Evolutionary conservation across 92 coral and sea anemone genomes (phyloP).

Genomic region (Porites divaricata): DNA sequence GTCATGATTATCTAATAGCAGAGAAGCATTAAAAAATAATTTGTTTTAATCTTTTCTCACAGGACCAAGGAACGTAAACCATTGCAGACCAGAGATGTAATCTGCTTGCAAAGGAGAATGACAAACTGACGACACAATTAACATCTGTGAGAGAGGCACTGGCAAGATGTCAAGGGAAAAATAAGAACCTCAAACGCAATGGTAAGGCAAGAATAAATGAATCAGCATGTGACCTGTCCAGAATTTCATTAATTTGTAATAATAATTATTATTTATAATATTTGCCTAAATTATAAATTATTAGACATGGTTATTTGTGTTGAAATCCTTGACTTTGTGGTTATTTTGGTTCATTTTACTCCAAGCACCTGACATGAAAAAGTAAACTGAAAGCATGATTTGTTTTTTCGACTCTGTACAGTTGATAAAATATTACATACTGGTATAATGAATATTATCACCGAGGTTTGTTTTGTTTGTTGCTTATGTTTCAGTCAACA

Average conservation of each 20-base stretch:
- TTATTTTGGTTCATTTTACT: too few species aligned
- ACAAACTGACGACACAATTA: neutral
- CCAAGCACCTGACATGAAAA: too few species aligned
- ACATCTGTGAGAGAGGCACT: slow-evolving; percentile 11
- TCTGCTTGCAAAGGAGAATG: neutral
- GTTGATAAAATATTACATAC: neutral
- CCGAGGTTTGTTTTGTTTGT: neutral
- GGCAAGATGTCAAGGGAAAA: slow-evolving; percentile 7
- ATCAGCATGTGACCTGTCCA: neutral
- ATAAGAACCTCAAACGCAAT: slow-evolving; percentile 2
- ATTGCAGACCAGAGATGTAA: slow-evolving; percentile 5
- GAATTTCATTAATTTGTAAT: too few species aligned
- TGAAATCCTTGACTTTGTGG: too few species aligned
- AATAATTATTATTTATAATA: too few species aligned
- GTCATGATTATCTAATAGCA: neutral
- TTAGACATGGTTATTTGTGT: too few species aligned
- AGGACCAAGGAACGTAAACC: neutral
- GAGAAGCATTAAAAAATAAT: neutral
- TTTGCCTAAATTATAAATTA: too few species aligned
- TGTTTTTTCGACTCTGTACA: neutral
- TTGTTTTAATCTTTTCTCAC: neutral
- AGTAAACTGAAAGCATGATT: too few species aligned
- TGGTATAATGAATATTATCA: neutral
- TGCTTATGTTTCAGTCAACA: neutral
- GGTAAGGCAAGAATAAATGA: neutral